These are phyloP conservation scores for Anneissia japonica DNA, from an alignment of 35 echinoderm and acorn worm genomes.

Conservation along the genomic window DNA sequence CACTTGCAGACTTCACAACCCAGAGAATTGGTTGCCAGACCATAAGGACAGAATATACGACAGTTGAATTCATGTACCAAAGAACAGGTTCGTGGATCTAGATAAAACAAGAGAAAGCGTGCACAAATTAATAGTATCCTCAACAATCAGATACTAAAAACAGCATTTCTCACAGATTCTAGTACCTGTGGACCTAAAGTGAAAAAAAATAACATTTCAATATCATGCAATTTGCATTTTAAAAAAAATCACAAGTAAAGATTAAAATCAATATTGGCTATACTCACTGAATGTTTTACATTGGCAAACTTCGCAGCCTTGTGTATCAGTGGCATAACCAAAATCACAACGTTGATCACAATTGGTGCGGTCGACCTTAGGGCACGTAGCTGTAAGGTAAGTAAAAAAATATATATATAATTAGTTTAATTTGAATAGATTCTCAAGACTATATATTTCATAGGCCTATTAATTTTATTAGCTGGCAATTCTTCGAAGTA, in stretches of 20 bases:
- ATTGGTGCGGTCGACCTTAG: background rate
- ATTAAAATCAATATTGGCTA: background rate
- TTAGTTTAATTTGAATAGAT: no score
- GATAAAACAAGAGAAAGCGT: no score
- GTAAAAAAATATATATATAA: background rate
- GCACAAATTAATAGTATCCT: no score
- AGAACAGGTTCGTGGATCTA: background rate
- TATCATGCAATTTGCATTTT: no score
- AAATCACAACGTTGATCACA: constrained; percentile 12
- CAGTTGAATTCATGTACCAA: background rate
- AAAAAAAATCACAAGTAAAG: background rate
- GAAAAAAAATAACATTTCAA: no score
- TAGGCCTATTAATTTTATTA: no score
- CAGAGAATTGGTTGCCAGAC: constrained; percentile 31
- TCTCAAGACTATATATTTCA: no score
- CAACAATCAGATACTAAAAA: no score
- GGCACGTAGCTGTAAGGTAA: constrained; percentile 14
- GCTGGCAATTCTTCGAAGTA: no score
- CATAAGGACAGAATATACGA: constrained; percentile 34
- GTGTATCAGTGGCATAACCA: constrained; percentile 16
- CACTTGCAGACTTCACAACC: constrained; percentile 35
- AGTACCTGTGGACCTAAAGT: no score
- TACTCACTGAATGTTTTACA: constrained; percentile 33
- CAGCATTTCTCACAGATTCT: background rate
- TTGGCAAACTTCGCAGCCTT: constrained; percentile 17